Percentiles rank a stretch among this genome's conserved stretches.
phyloP scores from a whole-genome alignment of 1,140 invertebrate genomes.

The Cephus cinctus region DNA sequence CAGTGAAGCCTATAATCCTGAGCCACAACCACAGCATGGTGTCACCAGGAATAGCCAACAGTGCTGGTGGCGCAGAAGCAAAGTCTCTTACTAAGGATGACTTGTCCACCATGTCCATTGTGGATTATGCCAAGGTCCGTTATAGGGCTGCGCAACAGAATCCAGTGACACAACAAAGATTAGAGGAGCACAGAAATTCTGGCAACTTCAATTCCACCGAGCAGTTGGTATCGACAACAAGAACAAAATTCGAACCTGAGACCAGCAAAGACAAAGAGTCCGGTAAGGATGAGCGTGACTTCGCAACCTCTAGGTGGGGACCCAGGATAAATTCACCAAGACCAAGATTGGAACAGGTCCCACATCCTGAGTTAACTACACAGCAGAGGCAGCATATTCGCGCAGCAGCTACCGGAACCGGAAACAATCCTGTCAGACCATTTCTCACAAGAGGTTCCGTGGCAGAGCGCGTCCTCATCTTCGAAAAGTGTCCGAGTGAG shows the following conservation, averaged over 20 bases:
- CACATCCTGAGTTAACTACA: conserved; percentile 67
- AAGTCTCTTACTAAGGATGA: conserved; percentile 38
- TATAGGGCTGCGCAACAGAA: conserved; percentile 62
- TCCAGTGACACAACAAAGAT: conserved; percentile 53
- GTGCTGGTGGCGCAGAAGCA: conserved; percentile 18
- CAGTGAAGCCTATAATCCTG: conserved; percentile 41
- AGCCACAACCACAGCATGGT: conserved; percentile 20
- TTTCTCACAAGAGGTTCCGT: conserved; percentile 88
- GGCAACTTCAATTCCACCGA: conserved; percentile 28
- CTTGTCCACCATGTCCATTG: conserved; percentile 54
- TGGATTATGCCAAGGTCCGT: conserved; percentile 67
- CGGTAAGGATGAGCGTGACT: conserved; percentile 53
- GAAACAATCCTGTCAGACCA: conserved; percentile 71
- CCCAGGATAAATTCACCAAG: conserved; percentile 41
- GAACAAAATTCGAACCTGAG: conserved; percentile 40
- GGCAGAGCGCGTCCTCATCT: conserved; percentile 86
- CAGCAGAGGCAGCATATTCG: conserved; percentile 66
- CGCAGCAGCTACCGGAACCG: conserved; percentile 41
- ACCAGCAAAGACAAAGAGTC: conserved; percentile 31
- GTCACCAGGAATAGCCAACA: background rate
- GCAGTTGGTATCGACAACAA: conserved; percentile 38
- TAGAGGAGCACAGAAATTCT: conserved; percentile 58
- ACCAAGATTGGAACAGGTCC: conserved; percentile 55
- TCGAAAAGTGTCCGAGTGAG: conserved; percentile 87
- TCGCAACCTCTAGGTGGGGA: conserved; percentile 50